Evolutionary conservation across 92 coral and sea anemone genomes (phyloP).

Genomic region (Palythoa grandis): DNA sequence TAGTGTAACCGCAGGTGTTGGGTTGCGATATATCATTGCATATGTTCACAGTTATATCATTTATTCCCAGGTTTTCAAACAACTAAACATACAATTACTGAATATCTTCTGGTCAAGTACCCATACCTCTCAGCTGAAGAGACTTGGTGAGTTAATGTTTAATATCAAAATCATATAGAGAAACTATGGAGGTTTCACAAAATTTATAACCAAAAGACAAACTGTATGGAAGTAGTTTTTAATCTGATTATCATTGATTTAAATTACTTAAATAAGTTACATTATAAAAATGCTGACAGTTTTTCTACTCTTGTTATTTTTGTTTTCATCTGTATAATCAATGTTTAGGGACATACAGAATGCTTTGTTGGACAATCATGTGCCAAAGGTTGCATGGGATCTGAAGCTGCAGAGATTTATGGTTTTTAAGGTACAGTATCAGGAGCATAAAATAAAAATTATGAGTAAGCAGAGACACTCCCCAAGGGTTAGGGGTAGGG

Average conservation of each 20-base stretch:
- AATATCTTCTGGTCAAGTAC: conserved; percentile 61
- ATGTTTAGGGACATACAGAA: conserved; percentile 85
- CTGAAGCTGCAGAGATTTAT: conserved; percentile 50
- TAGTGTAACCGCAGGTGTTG: no score
- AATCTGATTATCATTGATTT: no score
- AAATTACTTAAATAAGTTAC: no score
- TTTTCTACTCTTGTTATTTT: not conserved
- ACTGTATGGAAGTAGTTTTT: no score
- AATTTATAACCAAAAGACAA: not conserved
- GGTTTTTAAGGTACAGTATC: conserved; percentile 34
- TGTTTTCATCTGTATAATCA: not conserved
- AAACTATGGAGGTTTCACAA: not conserved
- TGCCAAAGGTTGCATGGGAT: conserved; percentile 56
- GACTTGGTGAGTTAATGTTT: conserved; percentile 66
- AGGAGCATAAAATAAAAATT: not conserved
- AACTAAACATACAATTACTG: conserved; percentile 70
- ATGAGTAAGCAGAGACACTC: not conserved
- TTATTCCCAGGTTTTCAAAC: conserved; percentile 74
- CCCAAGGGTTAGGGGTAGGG: no score
- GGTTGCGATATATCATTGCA: not conserved
- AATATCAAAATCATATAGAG: not conserved
- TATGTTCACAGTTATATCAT: not conserved
- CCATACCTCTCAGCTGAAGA: conserved; percentile 76
- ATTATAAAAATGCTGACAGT: not conserved
- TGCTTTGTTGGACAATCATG: conserved; percentile 73